Conservation (phyloP, 2,888 invertebrate species). For the Lasioglossum morio region DNA sequence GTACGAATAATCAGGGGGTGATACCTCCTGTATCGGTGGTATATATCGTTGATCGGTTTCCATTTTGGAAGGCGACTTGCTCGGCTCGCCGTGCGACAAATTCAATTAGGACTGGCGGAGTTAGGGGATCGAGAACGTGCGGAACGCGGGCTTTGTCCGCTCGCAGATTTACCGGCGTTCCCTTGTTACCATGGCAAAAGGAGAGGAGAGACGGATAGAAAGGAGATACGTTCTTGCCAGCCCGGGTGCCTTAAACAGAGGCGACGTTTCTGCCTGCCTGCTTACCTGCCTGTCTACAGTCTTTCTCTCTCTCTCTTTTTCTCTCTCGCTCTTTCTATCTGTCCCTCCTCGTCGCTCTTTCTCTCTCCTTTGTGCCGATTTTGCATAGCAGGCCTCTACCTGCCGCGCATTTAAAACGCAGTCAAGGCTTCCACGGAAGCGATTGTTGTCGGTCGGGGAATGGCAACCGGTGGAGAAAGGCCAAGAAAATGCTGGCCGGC, state of each 20-base stretch:
- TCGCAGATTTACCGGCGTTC: slow-evolving; percentile 44
- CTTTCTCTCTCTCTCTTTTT: slow-evolving; percentile 11
- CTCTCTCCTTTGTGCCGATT: slow-evolving; percentile 73
- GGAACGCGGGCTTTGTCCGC: slow-evolving; percentile 23
- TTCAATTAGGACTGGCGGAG: not conserved
- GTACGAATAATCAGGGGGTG: too few species aligned
- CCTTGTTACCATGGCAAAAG: slow-evolving; percentile 53
- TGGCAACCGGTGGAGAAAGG: slow-evolving; percentile 67
- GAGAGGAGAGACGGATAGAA: slow-evolving; percentile 57
- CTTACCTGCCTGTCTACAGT: slow-evolving; percentile 11
- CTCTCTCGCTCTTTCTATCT: slow-evolving; percentile 19
- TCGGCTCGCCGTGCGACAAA: not conserved
- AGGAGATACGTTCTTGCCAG: slow-evolving; percentile 64
- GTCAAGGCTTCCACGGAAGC: slow-evolving; percentile 76
- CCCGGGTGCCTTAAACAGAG: slow-evolving; percentile 50
- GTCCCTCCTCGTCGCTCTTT: not conserved
- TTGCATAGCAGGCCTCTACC: slow-evolving; percentile 75
- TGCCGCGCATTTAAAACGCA: slow-evolving; percentile 75
- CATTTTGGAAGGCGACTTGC: not conserved
- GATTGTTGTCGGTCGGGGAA: slow-evolving; percentile 70
- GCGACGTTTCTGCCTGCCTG: slow-evolving; percentile 57
- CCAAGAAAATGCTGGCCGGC: slow-evolving; percentile 61
- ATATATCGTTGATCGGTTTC: too few species aligned
- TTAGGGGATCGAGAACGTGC: slow-evolving; percentile 24
- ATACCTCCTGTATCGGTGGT: too few species aligned